Conservation (phyloP, 2,113 vertebrate genomes). For the Corydoras maculifer region DNA sequence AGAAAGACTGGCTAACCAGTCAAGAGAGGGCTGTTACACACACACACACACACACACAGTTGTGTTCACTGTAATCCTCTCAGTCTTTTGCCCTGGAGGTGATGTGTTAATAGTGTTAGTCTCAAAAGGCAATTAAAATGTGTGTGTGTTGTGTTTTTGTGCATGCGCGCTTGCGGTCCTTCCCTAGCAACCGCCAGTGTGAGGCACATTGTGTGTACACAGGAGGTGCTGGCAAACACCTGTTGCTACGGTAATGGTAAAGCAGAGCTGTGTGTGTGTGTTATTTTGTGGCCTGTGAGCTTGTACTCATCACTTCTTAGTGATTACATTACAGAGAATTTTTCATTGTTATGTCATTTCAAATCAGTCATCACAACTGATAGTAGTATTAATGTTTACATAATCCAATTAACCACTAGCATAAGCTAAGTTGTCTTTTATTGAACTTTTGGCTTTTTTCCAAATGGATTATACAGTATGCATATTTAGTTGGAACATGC, state of each 20-base stretch:
- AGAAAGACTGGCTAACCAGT: constrained; percentile 3
- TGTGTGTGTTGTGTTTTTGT: constrained; percentile 15
- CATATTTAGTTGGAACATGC: too few relatives aligned
- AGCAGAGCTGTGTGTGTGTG: constrained; percentile 6
- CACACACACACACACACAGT: constrained; percentile 4
- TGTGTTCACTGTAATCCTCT: constrained; percentile 10
- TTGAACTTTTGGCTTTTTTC: too few relatives aligned
- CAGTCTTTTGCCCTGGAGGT: background rate
- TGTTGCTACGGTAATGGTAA: background rate
- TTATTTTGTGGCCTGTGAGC: background rate
- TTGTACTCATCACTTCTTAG: background rate
- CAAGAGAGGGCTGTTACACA: constrained; percentile 5
- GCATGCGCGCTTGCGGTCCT: constrained; percentile 9
- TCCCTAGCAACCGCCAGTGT: constrained; percentile 23
- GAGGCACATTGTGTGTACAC: constrained; percentile 4
- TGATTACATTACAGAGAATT: background rate
- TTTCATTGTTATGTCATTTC: background rate
- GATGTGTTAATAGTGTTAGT: background rate
- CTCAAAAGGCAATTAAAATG: constrained; percentile 4
- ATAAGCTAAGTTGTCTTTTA: too few relatives aligned
- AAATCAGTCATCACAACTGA: background rate
- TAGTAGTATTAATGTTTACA: background rate
- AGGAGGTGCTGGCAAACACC: background rate
- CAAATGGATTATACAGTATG: too few relatives aligned
- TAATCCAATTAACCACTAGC: too few relatives aligned